phyloP scores from a whole-genome alignment of 2,113 vertebrate species.

The Penelope pileata region DNA sequence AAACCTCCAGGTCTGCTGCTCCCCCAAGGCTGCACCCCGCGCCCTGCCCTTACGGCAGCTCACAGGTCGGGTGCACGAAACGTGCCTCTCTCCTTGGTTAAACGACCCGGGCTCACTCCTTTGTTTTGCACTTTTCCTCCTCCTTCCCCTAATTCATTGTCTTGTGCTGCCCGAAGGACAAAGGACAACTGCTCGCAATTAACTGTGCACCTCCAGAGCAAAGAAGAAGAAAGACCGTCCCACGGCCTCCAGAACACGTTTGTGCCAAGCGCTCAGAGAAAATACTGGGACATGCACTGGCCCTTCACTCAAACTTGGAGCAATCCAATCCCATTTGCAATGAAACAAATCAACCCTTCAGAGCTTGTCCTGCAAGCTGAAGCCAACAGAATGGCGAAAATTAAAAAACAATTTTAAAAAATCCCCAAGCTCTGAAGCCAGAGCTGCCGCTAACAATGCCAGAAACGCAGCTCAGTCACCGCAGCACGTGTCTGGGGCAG shows the following conservation, averaged over 20 bases:
- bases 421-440: neutral
- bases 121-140: conserved; percentile 39
- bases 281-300: neutral
- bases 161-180: neutral
- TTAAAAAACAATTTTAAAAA: neutral
- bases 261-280: neutral
- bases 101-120: conserved; percentile 30
- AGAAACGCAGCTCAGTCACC: neutral
- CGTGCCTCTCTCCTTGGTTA: neutral
- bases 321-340: neutral
- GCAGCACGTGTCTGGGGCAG: neutral
- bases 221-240: neutral
- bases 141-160: conserved; percentile 52
- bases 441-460: neutral
- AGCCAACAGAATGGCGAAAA: neutral
- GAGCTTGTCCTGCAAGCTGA: neutral
- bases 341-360: too few species aligned
- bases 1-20: conserved; percentile 19
- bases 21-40: conserved; percentile 31
- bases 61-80: conserved; percentile 1
- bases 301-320: neutral
- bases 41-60: conserved; percentile 28
- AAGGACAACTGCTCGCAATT: neutral
- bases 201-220: neutral
- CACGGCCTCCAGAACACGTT: neutral